phyloP scores from a whole-genome alignment of 2,797 vertebrate species.

The Onychomys leucogaster region DNA sequence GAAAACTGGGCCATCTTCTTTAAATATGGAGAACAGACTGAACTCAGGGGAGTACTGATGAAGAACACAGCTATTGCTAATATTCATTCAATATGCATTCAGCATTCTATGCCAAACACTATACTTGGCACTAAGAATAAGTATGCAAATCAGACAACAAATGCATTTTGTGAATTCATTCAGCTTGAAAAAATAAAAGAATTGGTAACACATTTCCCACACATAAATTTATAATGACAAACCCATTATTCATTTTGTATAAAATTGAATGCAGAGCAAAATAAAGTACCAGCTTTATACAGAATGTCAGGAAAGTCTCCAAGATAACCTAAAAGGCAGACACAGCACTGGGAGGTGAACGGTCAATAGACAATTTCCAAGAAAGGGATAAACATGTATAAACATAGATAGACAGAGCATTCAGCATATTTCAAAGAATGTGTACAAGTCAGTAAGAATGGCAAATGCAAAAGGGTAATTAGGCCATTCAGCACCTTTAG shows the following conservation, averaged over 20 bases:
- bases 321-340: not conserved
- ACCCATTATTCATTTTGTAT: not conserved
- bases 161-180: not conserved
- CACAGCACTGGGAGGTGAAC: not conserved
- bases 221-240: not conserved
- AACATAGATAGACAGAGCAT: not conserved
- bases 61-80: not conserved
- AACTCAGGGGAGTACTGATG: not conserved
- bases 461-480: not conserved
- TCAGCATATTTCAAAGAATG: not conserved
- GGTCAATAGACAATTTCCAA: not conserved
- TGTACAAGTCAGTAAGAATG: not conserved
- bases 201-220: not conserved
- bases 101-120: not conserved
- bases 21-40: not conserved
- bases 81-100: slow-evolving; percentile 17
- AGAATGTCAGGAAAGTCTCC: not conserved
- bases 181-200: not conserved
- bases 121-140: slow-evolving; percentile 1
- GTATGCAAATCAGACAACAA: not conserved
- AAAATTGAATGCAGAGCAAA: not conserved
- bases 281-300: not conserved
- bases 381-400: not conserved
- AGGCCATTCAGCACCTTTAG: no score
- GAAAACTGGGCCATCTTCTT: not conserved